phyloP scores from a whole-genome alignment of 2,888 invertebrate genomes.

The Panorpa germanica region DNA sequence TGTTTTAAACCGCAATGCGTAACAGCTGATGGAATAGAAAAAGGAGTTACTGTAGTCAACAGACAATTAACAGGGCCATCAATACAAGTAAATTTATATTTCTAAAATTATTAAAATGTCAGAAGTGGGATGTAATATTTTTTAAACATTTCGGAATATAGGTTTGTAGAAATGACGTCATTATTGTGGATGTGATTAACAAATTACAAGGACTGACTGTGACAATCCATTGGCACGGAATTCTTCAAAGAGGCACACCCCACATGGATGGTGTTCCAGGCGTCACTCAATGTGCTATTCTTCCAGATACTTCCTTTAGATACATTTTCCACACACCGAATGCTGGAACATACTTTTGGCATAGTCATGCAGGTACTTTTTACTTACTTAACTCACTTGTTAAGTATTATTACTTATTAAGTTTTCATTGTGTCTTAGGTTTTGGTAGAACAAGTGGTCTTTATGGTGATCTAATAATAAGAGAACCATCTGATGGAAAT shows the following conservation, averaged over 20 bases:
- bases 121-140: no score
- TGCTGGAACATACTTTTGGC: slow-evolving; percentile 55
- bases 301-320: slow-evolving; percentile 44
- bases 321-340: slow-evolving; percentile 48
- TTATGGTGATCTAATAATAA: slow-evolving; percentile 54
- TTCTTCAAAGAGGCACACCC: slow-evolving; percentile 37
- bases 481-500: slow-evolving; percentile 37
- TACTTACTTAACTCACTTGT: background rate
- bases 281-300: slow-evolving; percentile 59
- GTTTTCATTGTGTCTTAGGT: no score
- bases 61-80: slow-evolving; percentile 27
- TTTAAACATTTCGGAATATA: no score
- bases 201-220: slow-evolving; percentile 45
- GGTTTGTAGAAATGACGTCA: slow-evolving; percentile 51
- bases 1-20: slow-evolving; percentile 28
- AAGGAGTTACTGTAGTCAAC: slow-evolving; percentile 26
- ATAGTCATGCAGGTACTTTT: slow-evolving; percentile 39
- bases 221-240: slow-evolving; percentile 62
- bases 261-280: slow-evolving; percentile 61
- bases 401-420: background rate
- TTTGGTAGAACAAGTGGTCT: slow-evolving; percentile 62
- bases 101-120: no score
- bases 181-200: slow-evolving; percentile 55
- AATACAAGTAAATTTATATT: slow-evolving; percentile 21
- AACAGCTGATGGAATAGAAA: slow-evolving; percentile 26